Evolutionary conservation across 1,140 invertebrate genomes (phyloP), one percentile per base, ranked within the genome.

Genomic region (Dinothrombium tinctorium): DNA sequence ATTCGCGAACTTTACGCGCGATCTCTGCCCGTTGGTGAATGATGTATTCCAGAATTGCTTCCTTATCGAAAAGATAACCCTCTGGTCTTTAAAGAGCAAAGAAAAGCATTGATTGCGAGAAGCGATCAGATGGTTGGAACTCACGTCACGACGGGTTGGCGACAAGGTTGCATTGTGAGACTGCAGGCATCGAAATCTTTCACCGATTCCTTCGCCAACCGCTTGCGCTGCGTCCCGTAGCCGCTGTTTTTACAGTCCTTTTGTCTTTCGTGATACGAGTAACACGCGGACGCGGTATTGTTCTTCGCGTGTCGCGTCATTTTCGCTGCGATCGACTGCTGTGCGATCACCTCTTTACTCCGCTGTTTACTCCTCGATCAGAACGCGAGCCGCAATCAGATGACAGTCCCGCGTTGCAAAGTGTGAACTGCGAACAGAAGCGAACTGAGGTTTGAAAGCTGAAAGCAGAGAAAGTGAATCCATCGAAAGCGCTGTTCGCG

Each of bases 181-280:
- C 78, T 92, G 58, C 94, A 99, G 54, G 87, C 95, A 59, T 99
- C 92, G 61, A 98, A 99, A 55, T 80, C 81, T 58, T 94, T 94
- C 0, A 98, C 70, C 1, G 89, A 90, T 67, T 98, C 92, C 59
- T 90, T 92, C 3, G 87, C 86, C 32, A 96, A 65, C 51, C 92
- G 63, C 54, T 58, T 50, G 29, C 54, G 51, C 41, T 62, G 53
- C 12, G 59, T 60, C 4, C 68, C 67, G 54, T 67, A 70, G 69
- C 73, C 42, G 40, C 50, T 50, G 9, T 75, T 71, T 37, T 74
- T 69, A 6, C 83, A 82, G 56, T 99, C 94, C 54, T 89, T 94
- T 55, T 89, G 79, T 56, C 90, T 87, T 56, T 99, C 94, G 54
- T 94, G 80, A 54, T 98, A 98, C 0, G 89, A 92, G 55, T 99